Base-by-base conservation (phyloP, 2,888 invertebrate species). In the Matsumyia berberina region DNA sequence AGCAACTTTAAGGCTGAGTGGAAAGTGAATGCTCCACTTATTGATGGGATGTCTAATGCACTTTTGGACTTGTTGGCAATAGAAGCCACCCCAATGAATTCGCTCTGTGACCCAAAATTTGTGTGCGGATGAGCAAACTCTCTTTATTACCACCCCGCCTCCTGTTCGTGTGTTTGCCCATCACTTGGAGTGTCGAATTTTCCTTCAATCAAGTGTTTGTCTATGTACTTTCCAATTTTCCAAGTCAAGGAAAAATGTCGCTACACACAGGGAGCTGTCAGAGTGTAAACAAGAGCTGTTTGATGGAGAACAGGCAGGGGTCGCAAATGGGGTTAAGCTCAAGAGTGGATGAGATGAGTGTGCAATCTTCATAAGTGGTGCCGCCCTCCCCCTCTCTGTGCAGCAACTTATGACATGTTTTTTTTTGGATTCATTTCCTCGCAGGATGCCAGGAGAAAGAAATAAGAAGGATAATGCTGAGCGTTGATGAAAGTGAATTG, bases 151-250 rank as follows among this genome's bases (percentile, higher is more conserved):
- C 64, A 57, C 31, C 53, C 24, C 19, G n/a, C n/a, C 24, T 1
- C 24, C 24, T 4, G 24, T 24, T 24, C 33, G 19, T 70, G 46
- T 85, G 74, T 80, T 85, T 80, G 57, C 57, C 58, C 80, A 85
- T 76, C 85, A 85, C 85, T 80, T 70, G 35, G 58, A 85, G 85
- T 85, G 85, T 80, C 85, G 79, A 85, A 85, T 80, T 80, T 85
- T 80, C 80, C 85, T 80, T 76, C 80, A 85, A 80, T 80, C 85
- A 80, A 85, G 80, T 85, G 85, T 76, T 80, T 85, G 80, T 55
- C 76, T 76, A 58, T 85, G 85, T 85, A 74, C 85, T 80, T 80
- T 80, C 39, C 80, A 79, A 85, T 85, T 85, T 78, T 74, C 53
- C 58, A 46, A 80, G 64, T 51, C 31, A 60, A 42, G 53, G 60